These are phyloP conservation scores for Indicator indicator DNA, from an alignment of 2,113 vertebrate genomes.

Conservation along the genomic window DNA sequence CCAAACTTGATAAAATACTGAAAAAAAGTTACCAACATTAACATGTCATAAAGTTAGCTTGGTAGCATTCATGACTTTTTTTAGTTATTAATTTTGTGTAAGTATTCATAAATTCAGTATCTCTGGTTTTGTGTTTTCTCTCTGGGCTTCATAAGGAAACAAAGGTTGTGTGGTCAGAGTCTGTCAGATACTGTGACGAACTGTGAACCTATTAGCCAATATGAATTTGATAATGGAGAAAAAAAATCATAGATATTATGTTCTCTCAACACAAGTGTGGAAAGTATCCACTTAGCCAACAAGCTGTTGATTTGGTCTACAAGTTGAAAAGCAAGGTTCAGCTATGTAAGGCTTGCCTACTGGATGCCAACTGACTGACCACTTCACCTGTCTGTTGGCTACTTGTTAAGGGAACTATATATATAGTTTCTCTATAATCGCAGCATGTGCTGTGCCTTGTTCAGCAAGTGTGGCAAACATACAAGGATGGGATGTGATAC, in stretches of 20 bases:
- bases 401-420: not conserved
- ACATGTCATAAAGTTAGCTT: not conserved
- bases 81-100: not conserved
- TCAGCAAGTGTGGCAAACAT: not conserved
- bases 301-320: not conserved
- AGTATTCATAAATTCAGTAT: not conserved
- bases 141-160: not conserved
- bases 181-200: not conserved
- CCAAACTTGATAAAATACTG: not conserved
- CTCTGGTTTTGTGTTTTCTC: accelerated
- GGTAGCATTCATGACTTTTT: not conserved
- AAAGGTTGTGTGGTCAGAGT: not conserved
- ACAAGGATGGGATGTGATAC: not conserved
- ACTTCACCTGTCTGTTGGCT: not conserved
- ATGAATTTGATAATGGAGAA: not conserved
- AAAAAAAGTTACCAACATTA: not conserved
- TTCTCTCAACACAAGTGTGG: not conserved
- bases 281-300: not conserved
- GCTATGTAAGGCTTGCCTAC: accelerated
- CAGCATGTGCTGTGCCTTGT: not conserved
- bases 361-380: accelerated
- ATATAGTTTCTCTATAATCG: not conserved
- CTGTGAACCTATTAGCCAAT: not conserved
- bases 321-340: not conserved
- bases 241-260: not conserved